These are phyloP conservation scores for Acanthiza pusilla DNA, from an alignment of 2,797 vertebrate genomes.

Conservation along the genomic window DNA sequence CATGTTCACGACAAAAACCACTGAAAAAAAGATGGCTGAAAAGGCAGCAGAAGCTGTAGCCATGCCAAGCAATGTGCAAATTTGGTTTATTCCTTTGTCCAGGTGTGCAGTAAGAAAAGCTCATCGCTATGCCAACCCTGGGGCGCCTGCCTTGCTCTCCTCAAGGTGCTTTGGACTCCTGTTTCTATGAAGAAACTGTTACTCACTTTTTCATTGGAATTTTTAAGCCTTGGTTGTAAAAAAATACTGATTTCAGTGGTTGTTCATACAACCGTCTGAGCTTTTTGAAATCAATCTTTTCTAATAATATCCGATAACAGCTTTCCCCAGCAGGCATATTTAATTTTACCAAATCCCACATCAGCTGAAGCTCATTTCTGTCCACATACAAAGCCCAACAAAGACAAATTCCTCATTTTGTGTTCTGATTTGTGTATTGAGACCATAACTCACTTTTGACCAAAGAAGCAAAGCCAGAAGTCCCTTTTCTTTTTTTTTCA, in stretches of 20 bases:
- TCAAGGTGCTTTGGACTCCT: not conserved
- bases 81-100: not conserved
- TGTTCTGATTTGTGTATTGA: slow-evolving; percentile 9
- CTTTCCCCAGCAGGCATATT: slow-evolving; percentile 4
- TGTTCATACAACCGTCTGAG: not conserved
- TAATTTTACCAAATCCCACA: slow-evolving; percentile 36
- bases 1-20: not conserved
- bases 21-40: not conserved
- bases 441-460: not conserved
- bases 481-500: not conserved
- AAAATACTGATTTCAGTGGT: not conserved
- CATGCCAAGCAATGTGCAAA: not conserved
- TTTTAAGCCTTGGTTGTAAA: not conserved
- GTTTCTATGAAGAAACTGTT: not conserved
- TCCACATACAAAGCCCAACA: not conserved
- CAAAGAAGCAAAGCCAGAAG: not conserved
- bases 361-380: not conserved
- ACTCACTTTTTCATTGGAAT: not conserved
- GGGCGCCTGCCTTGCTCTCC: not conserved
- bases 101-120: not conserved
- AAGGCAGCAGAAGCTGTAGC: not conserved
- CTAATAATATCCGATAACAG: slow-evolving; percentile 21
- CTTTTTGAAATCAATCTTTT: slow-evolving; percentile 41
- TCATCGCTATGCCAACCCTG: not conserved
- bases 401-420: slow-evolving; percentile 24